Conservation (phyloP, 2,113 vertebrate genomes). For the Epinephelus cyanopodus region DNA sequence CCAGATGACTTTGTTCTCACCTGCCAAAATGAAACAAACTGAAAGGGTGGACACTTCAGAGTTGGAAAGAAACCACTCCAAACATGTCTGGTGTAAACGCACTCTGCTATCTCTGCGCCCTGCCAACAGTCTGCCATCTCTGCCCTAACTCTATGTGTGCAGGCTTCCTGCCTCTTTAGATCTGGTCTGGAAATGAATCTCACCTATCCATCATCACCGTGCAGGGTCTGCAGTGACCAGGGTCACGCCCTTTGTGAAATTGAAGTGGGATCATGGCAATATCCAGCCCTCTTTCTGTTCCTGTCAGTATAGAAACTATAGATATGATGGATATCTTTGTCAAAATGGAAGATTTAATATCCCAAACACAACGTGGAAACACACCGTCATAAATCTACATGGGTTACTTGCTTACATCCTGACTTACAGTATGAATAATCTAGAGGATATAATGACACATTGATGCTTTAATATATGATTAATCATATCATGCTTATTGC, state of each 20-base stretch:
- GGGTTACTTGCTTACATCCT: conserved; percentile 37
- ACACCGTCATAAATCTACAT: conserved; percentile 54
- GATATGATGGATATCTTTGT: conserved; percentile 79
- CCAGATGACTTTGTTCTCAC: conserved; percentile 21
- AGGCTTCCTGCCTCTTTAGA: conserved; percentile 52
- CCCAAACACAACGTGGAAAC: conserved; percentile 51
- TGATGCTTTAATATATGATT: conserved; percentile 46
- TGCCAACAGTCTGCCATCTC: conserved; percentile 17
- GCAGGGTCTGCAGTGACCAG: conserved; percentile 56
- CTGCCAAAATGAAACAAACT: conserved; percentile 14
- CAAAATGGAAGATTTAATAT: conserved; percentile 69
- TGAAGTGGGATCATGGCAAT: conserved; percentile 78
- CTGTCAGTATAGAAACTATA: conserved; percentile 57
- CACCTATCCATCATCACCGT: conserved; percentile 68
- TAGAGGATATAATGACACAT: conserved; percentile 25
- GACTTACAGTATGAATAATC: conserved; percentile 44
- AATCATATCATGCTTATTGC: conserved; percentile 41
- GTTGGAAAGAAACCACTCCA: conserved; percentile 34
- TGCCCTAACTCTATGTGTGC: conserved; percentile 21
- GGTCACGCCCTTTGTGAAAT: conserved; percentile 76
- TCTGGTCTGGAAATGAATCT: conserved; percentile 71
- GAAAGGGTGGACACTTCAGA: conserved; percentile 12
- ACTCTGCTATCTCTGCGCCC: conserved; percentile 8
- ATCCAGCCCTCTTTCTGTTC: conserved; percentile 67
- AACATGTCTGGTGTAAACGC: conserved; percentile 41